Conservation (phyloP, 2,113 vertebrate genomes). For the Nansenia antarctica region DNA sequence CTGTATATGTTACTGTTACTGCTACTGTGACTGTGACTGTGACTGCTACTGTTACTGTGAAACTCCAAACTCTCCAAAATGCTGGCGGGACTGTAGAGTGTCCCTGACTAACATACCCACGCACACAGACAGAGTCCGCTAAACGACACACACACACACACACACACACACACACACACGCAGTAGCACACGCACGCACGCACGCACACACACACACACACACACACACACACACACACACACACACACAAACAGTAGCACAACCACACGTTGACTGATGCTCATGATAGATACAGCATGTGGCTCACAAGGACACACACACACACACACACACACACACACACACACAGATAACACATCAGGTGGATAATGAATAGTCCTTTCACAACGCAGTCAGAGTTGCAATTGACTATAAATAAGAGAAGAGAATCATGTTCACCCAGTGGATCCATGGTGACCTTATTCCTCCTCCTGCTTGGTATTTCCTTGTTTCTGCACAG, state of each 20-base stretch:
- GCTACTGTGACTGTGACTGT: conserved; percentile 63
- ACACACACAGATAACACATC: conserved; percentile 27
- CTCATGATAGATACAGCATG: background rate
- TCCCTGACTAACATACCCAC: conserved; percentile 42
- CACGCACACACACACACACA: conserved; percentile 17
- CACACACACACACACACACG: conserved; percentile 39
- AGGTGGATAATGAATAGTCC: conserved; percentile 59
- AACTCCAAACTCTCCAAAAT: no score
- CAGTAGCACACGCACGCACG: no score
- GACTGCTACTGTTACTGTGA: conserved; percentile 63
- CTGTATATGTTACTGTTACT: no score
- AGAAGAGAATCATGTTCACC: conserved; percentile 59
- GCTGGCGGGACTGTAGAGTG: conserved; percentile 45
- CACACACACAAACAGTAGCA: background rate
- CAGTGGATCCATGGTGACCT: conserved; percentile 65
- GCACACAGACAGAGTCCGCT: conserved; percentile 23
- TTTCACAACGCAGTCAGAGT: conserved; percentile 38
- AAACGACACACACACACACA: conserved; percentile 24
- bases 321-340: background rate
- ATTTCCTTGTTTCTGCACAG: conserved; percentile 45
- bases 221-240: background rate
- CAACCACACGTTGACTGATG: conserved; percentile 41
- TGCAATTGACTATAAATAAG: conserved; percentile 54
- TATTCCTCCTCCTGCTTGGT: conserved; percentile 59
- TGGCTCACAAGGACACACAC: conserved; percentile 7